Evolutionary conservation across 2,888 invertebrate species (phyloP).

Genomic region (Torymus tubicola): DNA sequence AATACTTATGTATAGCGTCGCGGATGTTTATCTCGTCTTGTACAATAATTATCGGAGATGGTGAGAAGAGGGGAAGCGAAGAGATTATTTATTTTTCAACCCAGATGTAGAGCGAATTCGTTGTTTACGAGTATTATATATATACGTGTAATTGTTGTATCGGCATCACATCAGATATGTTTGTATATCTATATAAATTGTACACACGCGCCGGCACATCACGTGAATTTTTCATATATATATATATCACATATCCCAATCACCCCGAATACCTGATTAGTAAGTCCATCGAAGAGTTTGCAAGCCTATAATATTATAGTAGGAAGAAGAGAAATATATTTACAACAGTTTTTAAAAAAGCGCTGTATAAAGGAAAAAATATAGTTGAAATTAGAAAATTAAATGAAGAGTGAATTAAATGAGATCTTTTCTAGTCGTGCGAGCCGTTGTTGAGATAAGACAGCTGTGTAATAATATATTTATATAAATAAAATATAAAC

Average conservation of each 20-base stretch:
- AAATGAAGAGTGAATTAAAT: conserved; percentile 10
- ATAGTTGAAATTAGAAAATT: conserved; percentile 54
- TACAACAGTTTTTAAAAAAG: conserved; percentile 34
- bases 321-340: conserved; percentile 33
- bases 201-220: too few species aligned
- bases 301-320: conserved; percentile 44
- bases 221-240: not conserved
- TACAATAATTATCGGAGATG: conserved; percentile 12
- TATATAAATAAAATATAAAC: conserved; percentile 32
- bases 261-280: conserved; percentile 41
- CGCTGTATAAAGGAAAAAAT: conserved; percentile 36
- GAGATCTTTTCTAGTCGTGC: not conserved
- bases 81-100: conserved; percentile 25
- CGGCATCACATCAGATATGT: too few species aligned
- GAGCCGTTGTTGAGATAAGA: conserved; percentile 26
- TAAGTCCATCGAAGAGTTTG: conserved; percentile 33
- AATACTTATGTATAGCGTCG: too few species aligned
- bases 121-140: conserved; percentile 3
- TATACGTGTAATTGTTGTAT: too few species aligned
- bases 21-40: conserved; percentile 10
- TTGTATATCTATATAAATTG: too few species aligned
- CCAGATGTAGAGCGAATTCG: not conserved
- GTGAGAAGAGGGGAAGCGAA: not conserved
- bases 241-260: conserved; percentile 33
- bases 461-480: conserved; percentile 18